Percentiles rank a stretch among this genome's conserved stretches.
Conservation (phyloP, 2,888 invertebrate genomes). For the Balanococcus diminutus region DNA sequence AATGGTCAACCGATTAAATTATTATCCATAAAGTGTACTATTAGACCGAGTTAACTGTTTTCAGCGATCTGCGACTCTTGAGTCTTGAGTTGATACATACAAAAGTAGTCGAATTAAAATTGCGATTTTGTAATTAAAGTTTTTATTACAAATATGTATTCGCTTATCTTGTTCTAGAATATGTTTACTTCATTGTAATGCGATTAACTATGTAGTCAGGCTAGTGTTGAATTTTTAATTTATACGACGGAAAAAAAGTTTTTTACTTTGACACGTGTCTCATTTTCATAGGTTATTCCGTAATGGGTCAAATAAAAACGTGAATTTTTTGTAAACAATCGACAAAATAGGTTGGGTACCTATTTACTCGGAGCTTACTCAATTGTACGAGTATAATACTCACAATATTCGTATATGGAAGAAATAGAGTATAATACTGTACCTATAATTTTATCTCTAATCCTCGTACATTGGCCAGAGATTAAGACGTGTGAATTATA, state of each 20-base stretch:
- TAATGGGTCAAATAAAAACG: background rate
- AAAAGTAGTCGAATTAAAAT: background rate
- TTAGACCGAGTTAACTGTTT: background rate
- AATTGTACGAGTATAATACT: too few relatives aligned
- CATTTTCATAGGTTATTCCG: background rate
- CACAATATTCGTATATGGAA: too few relatives aligned
- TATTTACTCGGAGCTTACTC: background rate
- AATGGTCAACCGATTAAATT: background rate
- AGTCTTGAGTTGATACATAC: background rate
- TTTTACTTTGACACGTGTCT: background rate
- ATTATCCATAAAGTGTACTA: background rate
- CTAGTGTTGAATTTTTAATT: background rate
- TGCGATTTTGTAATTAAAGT: background rate
- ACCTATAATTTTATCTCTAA: background rate
- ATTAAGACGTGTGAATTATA: background rate
- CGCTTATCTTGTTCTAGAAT: background rate
- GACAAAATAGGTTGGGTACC: too few relatives aligned
- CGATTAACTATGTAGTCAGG: background rate
- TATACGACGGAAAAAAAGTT: background rate
- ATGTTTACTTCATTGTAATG: background rate
- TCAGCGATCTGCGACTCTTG: too few relatives aligned
- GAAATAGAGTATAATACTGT: background rate
- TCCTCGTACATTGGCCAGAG: background rate
- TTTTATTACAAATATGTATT: constrained; percentile 1
- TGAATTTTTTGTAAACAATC: constrained; percentile 3